Evolutionary conservation across 1,140 invertebrate species (phyloP).

Genomic region (Bombus cullumanus): DNA sequence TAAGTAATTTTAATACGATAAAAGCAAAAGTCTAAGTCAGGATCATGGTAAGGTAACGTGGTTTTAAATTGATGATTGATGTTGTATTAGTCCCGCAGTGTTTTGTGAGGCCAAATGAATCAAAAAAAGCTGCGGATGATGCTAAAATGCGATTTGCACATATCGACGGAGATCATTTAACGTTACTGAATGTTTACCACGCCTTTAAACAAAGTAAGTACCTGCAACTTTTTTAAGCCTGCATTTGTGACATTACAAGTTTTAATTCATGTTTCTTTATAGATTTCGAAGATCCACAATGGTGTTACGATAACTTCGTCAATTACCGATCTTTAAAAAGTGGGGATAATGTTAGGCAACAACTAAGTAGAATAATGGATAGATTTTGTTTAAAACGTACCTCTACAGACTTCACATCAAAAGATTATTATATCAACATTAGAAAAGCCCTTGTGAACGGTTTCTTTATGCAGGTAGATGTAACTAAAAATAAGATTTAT

Average conservation of each 20-base stretch:
- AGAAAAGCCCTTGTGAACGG: conserved; percentile 98
- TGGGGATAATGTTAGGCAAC: conserved; percentile 93
- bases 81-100: conserved; percentile 97
- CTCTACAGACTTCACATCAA: conserved; percentile 99
- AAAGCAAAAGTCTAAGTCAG: conserved; percentile 45
- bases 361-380: conserved; percentile 94
- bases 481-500: conserved; percentile 11
- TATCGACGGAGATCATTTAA: conserved; percentile 99
- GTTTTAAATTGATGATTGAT: conserved; percentile 82
- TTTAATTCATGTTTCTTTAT: conserved; percentile 12
- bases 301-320: conserved; percentile 99
- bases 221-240: background rate
- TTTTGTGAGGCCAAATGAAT: conserved; percentile 99
- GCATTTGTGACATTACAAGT: background rate
- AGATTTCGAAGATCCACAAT: conserved; percentile 95
- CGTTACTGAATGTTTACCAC: conserved; percentile 97
- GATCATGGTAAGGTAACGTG: conserved; percentile 71
- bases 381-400: conserved; percentile 96
- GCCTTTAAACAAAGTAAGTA: conserved; percentile 99
- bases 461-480: conserved; percentile 99
- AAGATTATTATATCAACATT: conserved; percentile 99
- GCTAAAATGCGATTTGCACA: conserved; percentile 99
- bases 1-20: conserved; percentile 28
- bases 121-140: conserved; percentile 99
- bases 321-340: conserved; percentile 99